phyloP scores from a whole-genome alignment of 2,888 invertebrate genomes.

The Eupithecia vulgata region DNA sequence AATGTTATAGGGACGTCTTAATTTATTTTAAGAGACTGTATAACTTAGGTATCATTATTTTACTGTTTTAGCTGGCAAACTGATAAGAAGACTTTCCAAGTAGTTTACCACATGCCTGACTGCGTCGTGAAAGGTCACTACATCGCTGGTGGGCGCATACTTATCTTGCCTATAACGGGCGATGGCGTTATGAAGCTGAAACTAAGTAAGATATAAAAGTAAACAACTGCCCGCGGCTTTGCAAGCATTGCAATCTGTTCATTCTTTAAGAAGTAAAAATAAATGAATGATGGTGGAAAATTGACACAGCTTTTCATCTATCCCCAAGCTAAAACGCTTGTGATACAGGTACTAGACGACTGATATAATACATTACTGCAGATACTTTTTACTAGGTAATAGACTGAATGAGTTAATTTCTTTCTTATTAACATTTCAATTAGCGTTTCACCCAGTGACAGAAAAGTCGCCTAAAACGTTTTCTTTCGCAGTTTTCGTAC shows the following conservation, averaged over 20 bases:
- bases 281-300: neutral
- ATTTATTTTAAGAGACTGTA: neutral
- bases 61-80: conserved; percentile 55
- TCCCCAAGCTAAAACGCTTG: too few relatives aligned
- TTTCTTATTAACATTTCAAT: too few relatives aligned
- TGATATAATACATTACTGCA: too few relatives aligned
- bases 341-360: neutral
- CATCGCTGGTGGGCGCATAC: conserved; percentile 50
- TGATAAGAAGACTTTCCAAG: conserved; percentile 53
- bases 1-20: neutral
- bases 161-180: conserved; percentile 53
- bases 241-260: neutral
- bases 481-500: neutral
- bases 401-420: too few relatives aligned
- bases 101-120: conserved; percentile 46
- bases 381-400: too few relatives aligned
- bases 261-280: too few relatives aligned
- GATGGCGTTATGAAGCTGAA: conserved; percentile 54
- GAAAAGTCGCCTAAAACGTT: neutral
- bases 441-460: too few relatives aligned
- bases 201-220: conserved; percentile 50
- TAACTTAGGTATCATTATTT: neutral
- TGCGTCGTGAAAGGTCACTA: conserved; percentile 55
- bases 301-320: neutral
- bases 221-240: neutral